Conservation (phyloP, 2,888 invertebrate genomes). For the Phengaris arion region DNA sequence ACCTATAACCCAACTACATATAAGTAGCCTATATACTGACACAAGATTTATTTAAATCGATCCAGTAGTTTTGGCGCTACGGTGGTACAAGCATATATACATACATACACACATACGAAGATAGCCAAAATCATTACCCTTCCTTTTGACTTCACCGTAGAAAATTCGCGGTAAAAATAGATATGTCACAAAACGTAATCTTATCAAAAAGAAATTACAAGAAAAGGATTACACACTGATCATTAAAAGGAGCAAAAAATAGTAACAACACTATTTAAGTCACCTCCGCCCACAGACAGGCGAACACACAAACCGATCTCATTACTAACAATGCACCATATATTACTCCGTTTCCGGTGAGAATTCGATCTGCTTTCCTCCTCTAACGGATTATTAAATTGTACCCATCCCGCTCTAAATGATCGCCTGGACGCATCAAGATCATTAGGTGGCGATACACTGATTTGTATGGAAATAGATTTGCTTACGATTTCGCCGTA, state of each 20-base stretch:
- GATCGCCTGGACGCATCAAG: slow-evolving; percentile 65
- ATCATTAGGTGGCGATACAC: slow-evolving; percentile 74
- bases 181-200: background rate
- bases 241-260: slow-evolving; percentile 38
- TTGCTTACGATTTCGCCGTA: slow-evolving; percentile 35
- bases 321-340: slow-evolving; percentile 78
- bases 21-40: no score
- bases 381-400: slow-evolving; percentile 40
- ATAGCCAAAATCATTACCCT: no score
- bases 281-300: slow-evolving; percentile 57
- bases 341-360: slow-evolving; percentile 75
- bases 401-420: slow-evolving; percentile 49
- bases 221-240: slow-evolving; percentile 38
- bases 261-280: slow-evolving; percentile 37
- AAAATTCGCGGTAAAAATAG: background rate
- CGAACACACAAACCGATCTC: slow-evolving; percentile 70
- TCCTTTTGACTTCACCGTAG: no score
- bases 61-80: no score
- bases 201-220: slow-evolving; percentile 12
- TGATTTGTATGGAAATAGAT: slow-evolving; percentile 62
- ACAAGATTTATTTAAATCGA: no score
- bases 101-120: no score
- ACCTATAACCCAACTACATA: no score
- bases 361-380: slow-evolving; percentile 53
- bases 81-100: no score